These are phyloP conservation scores for Clarias gariepinus DNA, from an alignment of 2,113 vertebrate species.

Conservation along the genomic window DNA sequence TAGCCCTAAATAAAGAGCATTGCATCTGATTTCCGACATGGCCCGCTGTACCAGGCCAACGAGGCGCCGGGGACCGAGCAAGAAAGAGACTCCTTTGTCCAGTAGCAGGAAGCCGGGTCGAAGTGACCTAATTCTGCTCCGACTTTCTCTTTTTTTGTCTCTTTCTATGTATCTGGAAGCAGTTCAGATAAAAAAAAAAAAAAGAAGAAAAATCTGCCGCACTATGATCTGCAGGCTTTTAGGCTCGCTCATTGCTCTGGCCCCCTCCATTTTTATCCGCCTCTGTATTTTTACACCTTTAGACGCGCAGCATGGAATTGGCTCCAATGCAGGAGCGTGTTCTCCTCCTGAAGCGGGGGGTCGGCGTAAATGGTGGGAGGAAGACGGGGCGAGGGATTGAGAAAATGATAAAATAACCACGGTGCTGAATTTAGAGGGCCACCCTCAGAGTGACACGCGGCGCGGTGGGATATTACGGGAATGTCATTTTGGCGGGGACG, in stretches of 20 bases:
- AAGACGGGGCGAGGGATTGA: conserved; percentile 7
- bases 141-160: conserved; percentile 12
- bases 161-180: conserved; percentile 30
- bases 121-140: conserved; percentile 74
- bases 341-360: neutral
- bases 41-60: conserved; percentile 26
- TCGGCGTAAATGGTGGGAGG: neutral
- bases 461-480: neutral
- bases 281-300: conserved; percentile 44
- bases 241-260: conserved; percentile 53
- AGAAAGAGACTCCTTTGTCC: conserved; percentile 68
- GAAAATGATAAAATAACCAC: conserved; percentile 10
- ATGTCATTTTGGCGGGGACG: conserved; percentile 37
- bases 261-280: conserved; percentile 32
- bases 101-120: conserved; percentile 65
- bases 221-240: conserved; percentile 59
- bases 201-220: neutral
- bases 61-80: neutral
- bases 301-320: conserved; percentile 51
- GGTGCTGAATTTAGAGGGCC: conserved; percentile 13
- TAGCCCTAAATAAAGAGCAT: conserved; percentile 25
- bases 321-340: conserved; percentile 42
- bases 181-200: conserved; percentile 39
- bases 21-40: conserved; percentile 40
- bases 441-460: neutral